A percentile compares a stretch with the other conserved stretches of the same genome.
These are phyloP conservation scores for Herpailurus yagouaroundi DNA, from an alignment of 2,113 vertebrate genomes.

Conservation along the genomic window DNA sequence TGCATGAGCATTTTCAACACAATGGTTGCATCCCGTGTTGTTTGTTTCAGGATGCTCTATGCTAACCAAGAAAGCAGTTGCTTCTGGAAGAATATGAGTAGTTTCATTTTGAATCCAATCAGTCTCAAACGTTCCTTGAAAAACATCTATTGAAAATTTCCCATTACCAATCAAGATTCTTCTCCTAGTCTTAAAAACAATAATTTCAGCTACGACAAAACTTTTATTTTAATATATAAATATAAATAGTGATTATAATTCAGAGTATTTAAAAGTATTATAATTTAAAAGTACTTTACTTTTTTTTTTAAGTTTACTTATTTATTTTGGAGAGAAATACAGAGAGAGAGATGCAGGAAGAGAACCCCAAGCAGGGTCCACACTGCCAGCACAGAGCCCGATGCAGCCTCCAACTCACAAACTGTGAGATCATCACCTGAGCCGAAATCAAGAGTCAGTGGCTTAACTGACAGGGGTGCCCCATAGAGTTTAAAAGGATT, in stretches of 20 bases:
- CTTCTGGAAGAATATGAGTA: background rate
- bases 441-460: too few relatives aligned
- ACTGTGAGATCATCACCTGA: too few relatives aligned
- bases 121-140: background rate
- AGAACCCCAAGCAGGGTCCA: too few relatives aligned
- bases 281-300: too few relatives aligned
- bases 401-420: too few relatives aligned
- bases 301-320: too few relatives aligned
- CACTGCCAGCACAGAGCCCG: too few relatives aligned
- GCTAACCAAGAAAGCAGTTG: background rate
- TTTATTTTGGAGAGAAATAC: too few relatives aligned
- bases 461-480: too few relatives aligned
- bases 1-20: background rate
- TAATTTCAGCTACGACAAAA: background rate
- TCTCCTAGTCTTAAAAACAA: constrained; percentile 8
- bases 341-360: too few relatives aligned
- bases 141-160: background rate
- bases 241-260: background rate
- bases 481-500: background rate
- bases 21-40: background rate
- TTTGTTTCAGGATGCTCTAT: background rate
- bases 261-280: constrained; percentile 22
- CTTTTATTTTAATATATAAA: background rate
- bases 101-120: background rate
- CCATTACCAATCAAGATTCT: background rate